A percentile compares a stretch with the other conserved stretches of the same genome.
Conservation (phyloP, 2,797 vertebrate genomes). For the Scyliorhinus canicula region DNA sequence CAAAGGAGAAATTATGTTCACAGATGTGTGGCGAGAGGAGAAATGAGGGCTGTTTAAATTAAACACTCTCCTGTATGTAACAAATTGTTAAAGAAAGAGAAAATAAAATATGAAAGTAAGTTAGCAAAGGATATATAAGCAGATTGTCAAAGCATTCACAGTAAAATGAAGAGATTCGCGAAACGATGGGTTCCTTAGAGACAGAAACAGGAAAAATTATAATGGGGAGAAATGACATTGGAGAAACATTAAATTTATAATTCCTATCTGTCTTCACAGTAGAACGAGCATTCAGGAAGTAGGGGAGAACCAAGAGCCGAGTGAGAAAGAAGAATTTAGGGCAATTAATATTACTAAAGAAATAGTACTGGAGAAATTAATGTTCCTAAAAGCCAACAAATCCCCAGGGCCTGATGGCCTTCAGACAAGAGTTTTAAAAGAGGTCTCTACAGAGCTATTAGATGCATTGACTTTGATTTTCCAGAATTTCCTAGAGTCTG, state of each 20-base stretch:
- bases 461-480: neutral
- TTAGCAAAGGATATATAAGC: neutral
- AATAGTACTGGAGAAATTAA: too few relatives aligned
- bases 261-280: neutral
- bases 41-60: too few relatives aligned
- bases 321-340: neutral
- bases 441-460: neutral
- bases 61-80: too few relatives aligned
- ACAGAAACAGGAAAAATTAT: neutral
- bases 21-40: too few relatives aligned
- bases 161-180: neutral
- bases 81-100: neutral
- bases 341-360: neutral
- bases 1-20: too few relatives aligned
- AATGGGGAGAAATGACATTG: neutral
- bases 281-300: neutral
- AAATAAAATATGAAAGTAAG: neutral
- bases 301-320: neutral
- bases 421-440: neutral
- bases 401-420: neutral
- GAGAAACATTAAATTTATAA: neutral
- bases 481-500: neutral
- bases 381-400: neutral
- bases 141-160: neutral
- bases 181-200: neutral